A percentile compares a stretch with the other conserved stretches of the same genome.
Evolutionary conservation across 2,113 vertebrate species (phyloP).

Genomic region (Calonectris borealis): DNA sequence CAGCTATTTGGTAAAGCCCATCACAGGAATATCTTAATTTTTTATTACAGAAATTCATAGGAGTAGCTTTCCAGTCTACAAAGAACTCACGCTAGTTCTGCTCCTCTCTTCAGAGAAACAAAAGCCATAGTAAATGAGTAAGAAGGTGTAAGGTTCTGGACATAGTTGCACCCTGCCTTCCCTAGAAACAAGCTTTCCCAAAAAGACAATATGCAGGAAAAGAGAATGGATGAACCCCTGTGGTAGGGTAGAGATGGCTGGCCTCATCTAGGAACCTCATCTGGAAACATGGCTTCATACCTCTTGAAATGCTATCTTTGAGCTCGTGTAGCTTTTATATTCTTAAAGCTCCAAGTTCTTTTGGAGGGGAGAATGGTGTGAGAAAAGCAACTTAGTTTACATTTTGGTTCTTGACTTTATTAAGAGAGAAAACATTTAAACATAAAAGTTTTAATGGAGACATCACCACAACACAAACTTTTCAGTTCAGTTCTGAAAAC

Average conservation of each 20-base stretch:
- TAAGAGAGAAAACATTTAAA: background rate
- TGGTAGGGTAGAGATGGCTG: background rate
- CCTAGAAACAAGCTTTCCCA: background rate
- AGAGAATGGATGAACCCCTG: background rate
- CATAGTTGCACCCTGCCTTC: background rate
- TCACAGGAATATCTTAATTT: background rate
- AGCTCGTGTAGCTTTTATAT: background rate
- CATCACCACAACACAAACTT: background rate
- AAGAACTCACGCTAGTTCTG: background rate
- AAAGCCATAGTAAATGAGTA: background rate
- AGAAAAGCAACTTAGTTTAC: background rate
- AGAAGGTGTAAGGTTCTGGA: background rate
- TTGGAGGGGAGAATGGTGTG: background rate
- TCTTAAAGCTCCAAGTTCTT: background rate
- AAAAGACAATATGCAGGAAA: background rate
- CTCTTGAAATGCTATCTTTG: background rate
- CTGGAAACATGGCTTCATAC: background rate
- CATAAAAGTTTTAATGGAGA: background rate
- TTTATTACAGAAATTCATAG: background rate
- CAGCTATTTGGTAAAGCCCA: background rate
- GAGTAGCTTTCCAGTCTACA: background rate
- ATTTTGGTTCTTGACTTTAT: background rate
- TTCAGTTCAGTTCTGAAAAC: background rate
- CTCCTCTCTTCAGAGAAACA: background rate
- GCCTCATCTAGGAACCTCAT: background rate